These are phyloP conservation scores for Beaufortia kweichowensis DNA, from an alignment of 2,113 vertebrate species.

Conservation along the genomic window DNA sequence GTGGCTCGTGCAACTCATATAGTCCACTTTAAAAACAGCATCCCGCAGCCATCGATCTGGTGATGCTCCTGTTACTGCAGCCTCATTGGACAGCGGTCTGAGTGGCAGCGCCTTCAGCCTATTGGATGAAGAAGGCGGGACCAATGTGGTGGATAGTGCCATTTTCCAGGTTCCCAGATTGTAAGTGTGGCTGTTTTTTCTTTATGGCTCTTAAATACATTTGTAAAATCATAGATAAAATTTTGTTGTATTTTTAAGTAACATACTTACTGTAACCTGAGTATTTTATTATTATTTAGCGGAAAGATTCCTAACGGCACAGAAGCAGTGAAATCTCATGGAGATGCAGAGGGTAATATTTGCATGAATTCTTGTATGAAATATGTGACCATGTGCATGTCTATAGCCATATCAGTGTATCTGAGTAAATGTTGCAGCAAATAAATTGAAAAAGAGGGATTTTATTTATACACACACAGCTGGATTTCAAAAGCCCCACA, in stretches of 20 bases:
- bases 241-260: neutral
- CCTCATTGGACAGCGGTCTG: slow-evolving; percentile 88
- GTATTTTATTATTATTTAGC: slow-evolving; percentile 68
- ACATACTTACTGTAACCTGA: neutral
- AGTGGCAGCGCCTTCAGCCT: slow-evolving; percentile 91
- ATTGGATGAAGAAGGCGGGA: slow-evolving; percentile 85
- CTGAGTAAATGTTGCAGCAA: neutral
- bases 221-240: neutral
- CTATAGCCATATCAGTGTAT: slow-evolving; percentile 10
- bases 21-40: slow-evolving; percentile 76
- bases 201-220: too few relatives aligned
- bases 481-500: neutral
- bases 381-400: too few relatives aligned
- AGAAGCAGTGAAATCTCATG: slow-evolving; percentile 73
- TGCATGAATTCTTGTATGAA: neutral
- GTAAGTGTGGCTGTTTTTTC: slow-evolving; percentile 74
- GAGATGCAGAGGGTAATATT: slow-evolving; percentile 84
- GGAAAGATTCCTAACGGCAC: slow-evolving; percentile 90
- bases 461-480: neutral
- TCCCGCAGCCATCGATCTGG: slow-evolving; percentile 82
- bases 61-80: slow-evolving; percentile 88
- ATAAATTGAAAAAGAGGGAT: neutral
- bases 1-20: slow-evolving; percentile 54
- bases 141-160: slow-evolving; percentile 86
- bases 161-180: slow-evolving; percentile 92